A percentile compares a stretch with the other conserved stretches of the same genome.
phyloP scores from a whole-genome alignment of 2,797 vertebrate species.

The Simalia tracyae region DNA sequence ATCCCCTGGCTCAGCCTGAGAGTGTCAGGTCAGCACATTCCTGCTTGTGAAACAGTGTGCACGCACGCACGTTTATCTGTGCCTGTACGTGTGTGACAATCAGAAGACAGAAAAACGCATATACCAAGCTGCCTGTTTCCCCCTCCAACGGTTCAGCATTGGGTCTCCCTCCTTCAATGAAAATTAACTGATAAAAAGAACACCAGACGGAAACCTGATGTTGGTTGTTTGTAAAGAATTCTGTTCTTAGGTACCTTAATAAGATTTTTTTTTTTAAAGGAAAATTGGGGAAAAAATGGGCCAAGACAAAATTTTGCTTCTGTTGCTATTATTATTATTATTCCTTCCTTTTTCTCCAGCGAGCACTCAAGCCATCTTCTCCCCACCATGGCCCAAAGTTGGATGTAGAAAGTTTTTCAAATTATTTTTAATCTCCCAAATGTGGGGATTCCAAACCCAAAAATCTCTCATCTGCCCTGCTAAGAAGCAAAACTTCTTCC shows the following conservation, averaged over 20 bases:
- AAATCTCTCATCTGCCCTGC: too few relatives aligned
- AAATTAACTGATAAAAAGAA: background rate
- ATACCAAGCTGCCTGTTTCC: background rate
- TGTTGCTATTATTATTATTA: background rate
- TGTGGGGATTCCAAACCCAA: background rate
- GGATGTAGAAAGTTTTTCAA: background rate
- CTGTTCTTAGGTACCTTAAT: background rate
- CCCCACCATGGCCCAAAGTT: background rate
- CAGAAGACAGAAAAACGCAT: background rate
- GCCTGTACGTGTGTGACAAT: background rate
- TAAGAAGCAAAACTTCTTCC: background rate
- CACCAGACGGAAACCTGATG: background rate
- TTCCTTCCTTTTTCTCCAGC: background rate
- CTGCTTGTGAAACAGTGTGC: constrained; percentile 37
- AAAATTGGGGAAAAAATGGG: background rate
- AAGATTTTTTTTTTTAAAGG: background rate
- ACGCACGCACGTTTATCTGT: background rate
- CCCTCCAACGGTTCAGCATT: background rate
- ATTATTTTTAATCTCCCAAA: background rate
- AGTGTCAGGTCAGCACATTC: constrained; percentile 67
- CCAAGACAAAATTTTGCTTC: background rate
- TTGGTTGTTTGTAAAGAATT: background rate
- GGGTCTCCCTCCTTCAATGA: background rate
- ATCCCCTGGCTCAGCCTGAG: constrained; percentile 55
- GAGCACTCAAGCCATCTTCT: background rate